Percentiles rank a stretch among this genome's conserved stretches.
Evolutionary conservation across 2,797 vertebrate genomes (phyloP).

Genomic region (Urocyon cinereoargenteus): DNA sequence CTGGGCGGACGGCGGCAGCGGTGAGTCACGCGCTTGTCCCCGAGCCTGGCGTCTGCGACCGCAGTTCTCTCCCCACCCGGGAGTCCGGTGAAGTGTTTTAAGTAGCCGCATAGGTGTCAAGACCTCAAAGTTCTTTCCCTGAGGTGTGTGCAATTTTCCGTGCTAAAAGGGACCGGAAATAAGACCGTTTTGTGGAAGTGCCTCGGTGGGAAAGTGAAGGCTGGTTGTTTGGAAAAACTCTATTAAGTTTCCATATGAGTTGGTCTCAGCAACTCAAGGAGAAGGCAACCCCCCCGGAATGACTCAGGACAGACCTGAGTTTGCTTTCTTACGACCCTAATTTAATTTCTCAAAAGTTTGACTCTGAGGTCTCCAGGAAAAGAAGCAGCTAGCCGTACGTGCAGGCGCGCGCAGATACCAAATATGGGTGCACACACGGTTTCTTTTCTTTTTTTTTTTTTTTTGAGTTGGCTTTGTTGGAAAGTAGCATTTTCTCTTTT

Average conservation of each 20-base stretch:
- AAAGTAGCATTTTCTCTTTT: conserved; percentile 4
- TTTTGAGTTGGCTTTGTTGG: background rate
- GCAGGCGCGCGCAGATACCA: background rate
- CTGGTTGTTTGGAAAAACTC: conserved; percentile 8
- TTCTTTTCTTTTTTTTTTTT: background rate
- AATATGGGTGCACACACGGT: background rate
- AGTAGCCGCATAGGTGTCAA: background rate
- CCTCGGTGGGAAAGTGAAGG: background rate
- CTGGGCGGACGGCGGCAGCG: conserved; percentile 67
- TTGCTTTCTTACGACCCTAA: conserved; percentile 2
- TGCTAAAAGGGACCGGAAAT: background rate
- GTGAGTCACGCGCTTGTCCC: background rate
- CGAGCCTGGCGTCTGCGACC: background rate
- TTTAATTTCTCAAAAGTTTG: background rate
- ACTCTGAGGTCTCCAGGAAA: background rate
- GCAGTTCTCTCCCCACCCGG: background rate
- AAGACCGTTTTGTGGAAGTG: conserved; percentile 19
- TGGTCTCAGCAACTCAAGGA: background rate
- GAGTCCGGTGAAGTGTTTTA: conserved; percentile 60
- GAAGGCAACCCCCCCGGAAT: background rate
- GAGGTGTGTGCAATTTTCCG: background rate
- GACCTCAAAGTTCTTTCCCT: background rate
- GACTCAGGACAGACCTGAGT: background rate
- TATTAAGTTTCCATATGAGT: background rate
- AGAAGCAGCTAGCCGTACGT: background rate